These are phyloP conservation scores for Andrena cerasifolii DNA, from an alignment of 1,140 invertebrate genomes.

Conservation along the genomic window DNA sequence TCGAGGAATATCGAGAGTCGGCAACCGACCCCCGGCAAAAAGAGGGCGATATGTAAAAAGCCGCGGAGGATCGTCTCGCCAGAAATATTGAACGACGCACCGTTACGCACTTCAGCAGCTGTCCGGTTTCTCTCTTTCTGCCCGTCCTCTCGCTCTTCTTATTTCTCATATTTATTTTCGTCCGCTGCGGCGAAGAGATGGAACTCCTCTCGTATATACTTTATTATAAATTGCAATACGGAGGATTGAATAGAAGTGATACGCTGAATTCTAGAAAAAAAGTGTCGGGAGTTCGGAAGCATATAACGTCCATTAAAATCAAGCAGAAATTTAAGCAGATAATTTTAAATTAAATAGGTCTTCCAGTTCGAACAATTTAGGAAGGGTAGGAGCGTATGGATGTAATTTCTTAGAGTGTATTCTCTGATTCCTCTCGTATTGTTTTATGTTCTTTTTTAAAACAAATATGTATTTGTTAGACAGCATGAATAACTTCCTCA, in stretches of 20 bases:
- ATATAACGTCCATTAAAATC: no score
- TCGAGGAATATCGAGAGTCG: conserved; percentile 54
- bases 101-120: conserved; percentile 49
- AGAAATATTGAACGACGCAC: conserved; percentile 62
- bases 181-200: not conserved
- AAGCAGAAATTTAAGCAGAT: no score
- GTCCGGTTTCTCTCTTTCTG: conserved; percentile 45
- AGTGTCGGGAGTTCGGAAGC: no score
- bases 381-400: no score
- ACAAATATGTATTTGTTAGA: no score
- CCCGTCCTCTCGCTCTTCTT: not conserved
- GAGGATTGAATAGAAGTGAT: not conserved
- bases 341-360: no score
- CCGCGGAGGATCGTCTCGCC: conserved; percentile 45
- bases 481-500: not conserved
- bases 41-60: conserved; percentile 46
- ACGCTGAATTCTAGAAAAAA: no score
- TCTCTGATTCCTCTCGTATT: no score
- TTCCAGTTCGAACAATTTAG: no score
- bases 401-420: no score
- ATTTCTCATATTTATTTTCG: conserved; percentile 11
- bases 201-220: not conserved
- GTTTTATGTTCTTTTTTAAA: no score
- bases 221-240: not conserved
- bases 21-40: conserved; percentile 37